Evolutionary conservation across 1,140 invertebrate genomes (phyloP), one percentile per base, ranked within the genome.

Genomic region (Aphidius gifuensis): DNA sequence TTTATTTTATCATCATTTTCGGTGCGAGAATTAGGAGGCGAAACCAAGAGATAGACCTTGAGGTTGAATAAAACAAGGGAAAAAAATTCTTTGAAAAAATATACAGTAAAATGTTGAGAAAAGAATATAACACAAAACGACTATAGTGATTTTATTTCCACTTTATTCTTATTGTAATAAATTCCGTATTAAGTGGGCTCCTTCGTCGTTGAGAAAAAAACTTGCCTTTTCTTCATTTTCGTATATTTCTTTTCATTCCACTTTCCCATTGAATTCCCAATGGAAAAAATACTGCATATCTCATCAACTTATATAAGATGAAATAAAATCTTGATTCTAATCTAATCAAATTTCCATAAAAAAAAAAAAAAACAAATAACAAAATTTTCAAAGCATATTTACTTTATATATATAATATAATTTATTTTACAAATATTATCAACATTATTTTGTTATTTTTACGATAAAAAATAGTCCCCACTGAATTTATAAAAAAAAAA

Each of bases 21-120:
- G 32, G n/a, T 9, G 53, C 16, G 48, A 62, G 47, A 62, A 62
- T 62, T 58, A 58, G 51, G 32, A 48, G 60, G 44, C 9, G 42
- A 49, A 38, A 57, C 6, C 5, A 4, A 60, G 39, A 38, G 49
- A 49, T 7, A 45, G 59, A 61, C 23, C 16, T 49, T 38, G 53
- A 38, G 45, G 62, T 53, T 64, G 62, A 64, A 64, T 64, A 64
- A 64, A 64, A 64, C 62, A 64, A 59, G 46, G 47, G 40, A 8
- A 23, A 21, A 21, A 8, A n/a, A 32, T 8, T 4, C 32, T 45
- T n/a, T 43, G 48, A 50, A 47, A 58, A 38, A 16, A 11, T 45
- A 44, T 11, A 16, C 3, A 39, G 46, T 32, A 39, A 40, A 42
- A 60, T 44, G 44, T 11, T 16, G 40, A 44, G 6, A 51, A 53